Base-by-base conservation (phyloP, 2,888 invertebrate species). In the Polydrusus tereticollis region DNA sequence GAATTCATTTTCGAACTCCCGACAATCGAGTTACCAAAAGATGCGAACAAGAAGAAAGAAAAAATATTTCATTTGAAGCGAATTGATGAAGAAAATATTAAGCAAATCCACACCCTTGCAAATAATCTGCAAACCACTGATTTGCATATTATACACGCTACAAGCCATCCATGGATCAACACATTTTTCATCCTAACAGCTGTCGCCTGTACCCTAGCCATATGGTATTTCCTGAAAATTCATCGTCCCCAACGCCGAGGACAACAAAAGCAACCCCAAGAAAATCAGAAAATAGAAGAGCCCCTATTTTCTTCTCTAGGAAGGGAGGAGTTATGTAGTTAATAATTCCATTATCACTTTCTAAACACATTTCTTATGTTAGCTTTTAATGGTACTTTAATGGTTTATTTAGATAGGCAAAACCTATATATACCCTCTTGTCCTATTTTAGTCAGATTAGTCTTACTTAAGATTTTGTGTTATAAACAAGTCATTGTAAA, bases 1-100 rank as follows among this genome's bases (percentile, higher is more conserved):
- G 23, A 3, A 52, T 10, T 29, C 23, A 52, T 52, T 16, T 52
- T 52, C 10, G 52, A 52, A 52, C 29, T 52, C n/a, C 52, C 52
- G 23, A 7, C 12, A 52, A 52, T 52, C 6, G 23, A 52, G 23
- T 2, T 10, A 16, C 16, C 43, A 1, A 18, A 43, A 18, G 8
- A 2, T 7, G 7, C 43, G 1, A 18, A 43, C 4, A 14, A 7
- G 8, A 38, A 38, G n/a, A 10, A 43, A 18, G 43, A 7, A 43
- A 43, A 43, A 43, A 1, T 7, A 1, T 18, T 43, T 18, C 43
- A 43, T 10, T 10, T 43, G 12, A 43, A 18, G 18, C 14, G 18
- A 18, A 43, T 43, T 10, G 6, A 43, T 16, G 10, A 16, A 6
- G 43, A 43, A 16, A 43, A 18, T 18, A 43, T 43, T 6, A 43